Evolutionary conservation across 2,113 vertebrate genomes (phyloP).

Genomic region (Lepisosteus oculatus): DNA sequence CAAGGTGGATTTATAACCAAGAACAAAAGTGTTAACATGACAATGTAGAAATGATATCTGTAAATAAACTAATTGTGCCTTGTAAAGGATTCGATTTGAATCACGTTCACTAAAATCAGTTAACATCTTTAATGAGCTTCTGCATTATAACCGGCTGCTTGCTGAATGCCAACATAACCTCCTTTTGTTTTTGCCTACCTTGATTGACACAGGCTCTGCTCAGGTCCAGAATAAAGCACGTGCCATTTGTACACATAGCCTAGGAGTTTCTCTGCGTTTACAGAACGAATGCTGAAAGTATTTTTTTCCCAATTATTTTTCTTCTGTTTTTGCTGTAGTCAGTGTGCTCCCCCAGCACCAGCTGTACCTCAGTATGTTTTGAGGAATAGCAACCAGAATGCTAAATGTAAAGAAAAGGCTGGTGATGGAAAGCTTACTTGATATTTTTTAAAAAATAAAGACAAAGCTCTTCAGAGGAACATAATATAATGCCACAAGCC

Average conservation of each 20-base stretch:
- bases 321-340: conserved; percentile 57
- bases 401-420: conserved; percentile 36
- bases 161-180: conserved; percentile 82
- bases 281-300: conserved; percentile 32
- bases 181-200: conserved; percentile 53
- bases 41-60: conserved; percentile 71
- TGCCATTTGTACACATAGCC: conserved; percentile 65
- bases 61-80: conserved; percentile 95
- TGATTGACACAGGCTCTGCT: conserved; percentile 66
- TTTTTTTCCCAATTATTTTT: conserved; percentile 46
- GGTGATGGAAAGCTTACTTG: conserved; percentile 15
- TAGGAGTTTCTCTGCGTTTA: conserved; percentile 48
- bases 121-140: conserved; percentile 83
- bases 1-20: conserved; percentile 70
- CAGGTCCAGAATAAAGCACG: conserved; percentile 68
- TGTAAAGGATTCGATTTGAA: conserved; percentile 87
- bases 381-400: conserved; percentile 49
- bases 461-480: conserved; percentile 9
- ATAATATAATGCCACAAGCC: conserved; percentile 1
- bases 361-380: conserved; percentile 54
- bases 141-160: conserved; percentile 87
- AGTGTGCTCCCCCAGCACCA: conserved; percentile 51
- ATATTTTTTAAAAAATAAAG: background rate
- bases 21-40: conserved; percentile 66
- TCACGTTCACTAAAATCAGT: conserved; percentile 78